A percentile compares a stretch with the other conserved stretches of the same genome.
Conservation (phyloP, 2,113 vertebrate species). For the Nyctereutes procyonoides region DNA sequence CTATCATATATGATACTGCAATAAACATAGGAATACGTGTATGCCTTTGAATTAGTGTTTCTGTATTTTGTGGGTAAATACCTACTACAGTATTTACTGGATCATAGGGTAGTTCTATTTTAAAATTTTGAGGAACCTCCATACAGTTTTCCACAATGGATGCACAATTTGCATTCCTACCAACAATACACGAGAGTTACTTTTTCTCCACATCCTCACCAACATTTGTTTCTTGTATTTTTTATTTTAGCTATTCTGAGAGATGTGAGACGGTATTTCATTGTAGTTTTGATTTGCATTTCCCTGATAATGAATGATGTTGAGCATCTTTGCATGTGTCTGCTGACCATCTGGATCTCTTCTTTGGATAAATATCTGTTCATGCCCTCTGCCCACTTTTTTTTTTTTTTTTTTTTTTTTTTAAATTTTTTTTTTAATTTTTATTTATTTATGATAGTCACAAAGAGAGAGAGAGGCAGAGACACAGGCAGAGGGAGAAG, state of each 20-base stretch:
- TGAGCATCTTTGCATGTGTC: not conserved
- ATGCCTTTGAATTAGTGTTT: not conserved
- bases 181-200: not conserved
- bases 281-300: not conserved
- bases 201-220: not conserved
- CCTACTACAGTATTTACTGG: not conserved
- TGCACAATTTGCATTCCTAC: not conserved
- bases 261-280: not conserved
- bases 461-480: no score
- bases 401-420: no score
- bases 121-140: not conserved
- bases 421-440: no score
- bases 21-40: not conserved
- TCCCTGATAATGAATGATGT: not conserved
- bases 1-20: not conserved
- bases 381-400: not conserved
- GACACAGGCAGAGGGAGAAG: no score
- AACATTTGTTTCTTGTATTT: not conserved
- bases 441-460: no score
- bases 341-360: not conserved
- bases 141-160: not conserved
- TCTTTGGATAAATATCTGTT: not conserved
- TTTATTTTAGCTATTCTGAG: not conserved
- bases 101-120: not conserved
- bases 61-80: not conserved